Evolutionary conservation across 2,888 invertebrate genomes (phyloP), one percentile per base, ranked within the genome.

Genomic region (Danaus chrysippus): DNA sequence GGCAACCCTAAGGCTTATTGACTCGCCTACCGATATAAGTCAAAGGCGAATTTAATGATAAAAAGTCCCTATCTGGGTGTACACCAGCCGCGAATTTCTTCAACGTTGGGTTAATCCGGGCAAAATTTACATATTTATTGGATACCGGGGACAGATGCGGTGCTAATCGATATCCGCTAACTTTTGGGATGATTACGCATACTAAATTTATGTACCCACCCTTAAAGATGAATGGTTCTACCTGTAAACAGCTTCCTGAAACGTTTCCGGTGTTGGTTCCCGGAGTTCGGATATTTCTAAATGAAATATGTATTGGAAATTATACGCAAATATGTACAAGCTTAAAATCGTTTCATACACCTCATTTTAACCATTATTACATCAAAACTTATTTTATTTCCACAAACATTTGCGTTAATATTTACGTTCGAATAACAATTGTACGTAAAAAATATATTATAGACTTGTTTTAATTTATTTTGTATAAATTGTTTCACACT

Each of bases 111-210:
- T 70, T 73, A 74, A 83, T 83, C 82, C 77, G 70, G 73, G 66
- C 70, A 64, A 71, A 79, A 86, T 86, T 86, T 84, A 80, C 86
- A 86, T 86, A 86, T 86, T 86, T 86, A 86, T 86, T 86, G 83
- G 83, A 75, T 76, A 76, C 69, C 70, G 71, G 69, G 76, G 75
- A 77, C 80, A 77, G 83, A 79, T 78, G 81, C 77, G 79, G 72
- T 77, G 74, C 76, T 82, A 83, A 83, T 85, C 84, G 84, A 86
- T 83, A 78, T 58, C 66, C 52, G 54, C 59, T 59, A 70, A 65
- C 67, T 69, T 69, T 68, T 54, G 58, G 59, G 58, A 58, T 57
- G 55, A 65, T 65, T 59, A 58, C 54, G 60, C 60, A 55, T 62
- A 68, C 60, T 34, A 55, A 61, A 63, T 62, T 59, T 62, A 59